These are phyloP conservation scores for Patagioenas fasciata DNA, from an alignment of 2,113 vertebrate genomes.

Conservation along the genomic window DNA sequence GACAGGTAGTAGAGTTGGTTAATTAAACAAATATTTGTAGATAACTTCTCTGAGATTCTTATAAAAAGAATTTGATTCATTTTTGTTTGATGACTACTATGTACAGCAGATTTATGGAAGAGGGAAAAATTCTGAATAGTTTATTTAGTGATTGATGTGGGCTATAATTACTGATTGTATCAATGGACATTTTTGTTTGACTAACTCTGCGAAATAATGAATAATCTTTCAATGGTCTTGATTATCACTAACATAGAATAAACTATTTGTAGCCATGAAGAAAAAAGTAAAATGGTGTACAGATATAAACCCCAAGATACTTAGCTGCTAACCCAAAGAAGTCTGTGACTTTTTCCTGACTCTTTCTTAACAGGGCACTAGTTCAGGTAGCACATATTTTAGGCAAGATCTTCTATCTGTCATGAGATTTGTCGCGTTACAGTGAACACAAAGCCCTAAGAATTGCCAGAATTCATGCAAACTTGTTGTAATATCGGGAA, in stretches of 20 bases:
- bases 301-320: not conserved
- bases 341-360: not conserved
- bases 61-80: not conserved
- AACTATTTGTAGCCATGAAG: not conserved
- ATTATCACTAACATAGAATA: not conserved
- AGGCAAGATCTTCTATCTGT: not conserved
- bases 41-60: not conserved
- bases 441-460: not conserved
- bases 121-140: not conserved
- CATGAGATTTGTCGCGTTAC: not conserved
- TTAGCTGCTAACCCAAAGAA: not conserved
- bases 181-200: not conserved
- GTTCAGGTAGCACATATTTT: not conserved
- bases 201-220: not conserved
- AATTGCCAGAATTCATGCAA: not conserved
- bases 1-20: not conserved
- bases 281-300: not conserved
- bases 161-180: not conserved
- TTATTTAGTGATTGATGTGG: not conserved
- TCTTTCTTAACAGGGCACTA: not conserved
- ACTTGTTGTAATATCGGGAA: not conserved
- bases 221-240: not conserved
- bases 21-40: constrained; percentile 40
- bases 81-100: not conserved
- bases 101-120: not conserved